Conservation (phyloP, 1,140 invertebrate genomes). For the Penaeus chinensis region DNA sequence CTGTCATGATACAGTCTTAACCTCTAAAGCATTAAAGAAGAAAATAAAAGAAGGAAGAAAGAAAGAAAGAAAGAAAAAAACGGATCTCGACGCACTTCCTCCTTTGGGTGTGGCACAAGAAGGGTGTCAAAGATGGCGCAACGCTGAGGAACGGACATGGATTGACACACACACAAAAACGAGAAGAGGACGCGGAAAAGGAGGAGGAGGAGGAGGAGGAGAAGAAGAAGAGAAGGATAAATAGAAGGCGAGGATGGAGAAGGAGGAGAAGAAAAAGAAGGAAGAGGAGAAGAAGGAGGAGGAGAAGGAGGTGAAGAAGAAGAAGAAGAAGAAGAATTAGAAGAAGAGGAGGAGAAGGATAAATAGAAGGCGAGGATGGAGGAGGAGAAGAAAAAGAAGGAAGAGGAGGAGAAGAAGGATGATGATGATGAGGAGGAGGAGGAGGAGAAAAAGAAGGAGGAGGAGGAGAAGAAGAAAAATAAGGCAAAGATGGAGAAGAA, state of each 20-base stretch:
- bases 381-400: background rate
- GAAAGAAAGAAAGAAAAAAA: too few relatives aligned
- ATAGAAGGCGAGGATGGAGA: too few relatives aligned
- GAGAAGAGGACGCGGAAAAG: background rate
- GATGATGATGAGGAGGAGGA: background rate
- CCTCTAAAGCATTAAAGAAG: too few relatives aligned
- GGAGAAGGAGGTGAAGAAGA: background rate
- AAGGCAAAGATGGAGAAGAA: background rate
- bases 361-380: background rate
- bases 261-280: background rate
- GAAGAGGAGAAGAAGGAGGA: background rate
- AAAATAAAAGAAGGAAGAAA: too few relatives aligned
- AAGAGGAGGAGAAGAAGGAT: background rate
- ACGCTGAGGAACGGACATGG: too few relatives aligned
- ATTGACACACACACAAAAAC: too few relatives aligned
- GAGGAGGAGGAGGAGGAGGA: background rate
- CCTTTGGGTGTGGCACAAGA: too few relatives aligned
- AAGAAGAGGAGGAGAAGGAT: background rate
- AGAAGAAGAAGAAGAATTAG: too few relatives aligned
- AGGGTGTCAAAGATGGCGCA: too few relatives aligned
- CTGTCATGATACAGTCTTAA: too few relatives aligned
- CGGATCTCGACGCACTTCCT: too few relatives aligned
- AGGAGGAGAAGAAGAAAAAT: background rate
- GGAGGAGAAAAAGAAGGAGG: background rate
- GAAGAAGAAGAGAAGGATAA: too few relatives aligned